phyloP scores from a whole-genome alignment of 2,888 invertebrate species.

The Drosophila picticornis region DNA sequence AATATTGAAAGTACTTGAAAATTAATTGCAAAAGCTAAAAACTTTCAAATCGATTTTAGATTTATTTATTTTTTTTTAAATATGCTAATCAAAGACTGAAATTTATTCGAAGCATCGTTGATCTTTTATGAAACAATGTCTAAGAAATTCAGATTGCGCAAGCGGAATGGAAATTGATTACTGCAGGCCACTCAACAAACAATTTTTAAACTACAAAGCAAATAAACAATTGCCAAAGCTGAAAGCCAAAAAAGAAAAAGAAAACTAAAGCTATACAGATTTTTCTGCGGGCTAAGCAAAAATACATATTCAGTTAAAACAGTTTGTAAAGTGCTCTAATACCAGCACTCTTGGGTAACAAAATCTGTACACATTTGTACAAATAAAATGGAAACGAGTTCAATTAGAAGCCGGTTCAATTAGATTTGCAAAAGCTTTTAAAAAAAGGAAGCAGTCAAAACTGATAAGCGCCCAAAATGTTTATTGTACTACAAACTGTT shows the following conservation, averaged over 20 bases:
- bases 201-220: conserved; percentile 26
- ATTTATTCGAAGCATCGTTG: neutral
- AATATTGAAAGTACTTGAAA: neutral
- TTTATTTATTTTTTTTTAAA: neutral
- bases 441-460: conserved; percentile 11
- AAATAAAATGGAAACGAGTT: conserved; percentile 11
- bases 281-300: conserved; percentile 6
- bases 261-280: neutral
- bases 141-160: conserved; percentile 6
- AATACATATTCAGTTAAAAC: conserved; percentile 15
- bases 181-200: conserved; percentile 5
- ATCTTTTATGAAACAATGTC: neutral
- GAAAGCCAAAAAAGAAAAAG: neutral
- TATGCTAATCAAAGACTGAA: neutral
- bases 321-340: conserved; percentile 36
- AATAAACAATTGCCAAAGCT: conserved; percentile 18
- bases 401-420: conserved; percentile 24
- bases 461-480: conserved; percentile 61
- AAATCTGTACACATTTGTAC: neutral
- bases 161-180: neutral
- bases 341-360: conserved; percentile 3
- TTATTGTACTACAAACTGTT: conserved; percentile 60
- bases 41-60: neutral
- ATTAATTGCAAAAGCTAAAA: neutral
- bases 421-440: conserved; percentile 41